Percentiles rank a stretch among this genome's conserved stretches.
Conservation (phyloP, 2,888 invertebrate genomes). For the Pantelozetes paolii region DNA sequence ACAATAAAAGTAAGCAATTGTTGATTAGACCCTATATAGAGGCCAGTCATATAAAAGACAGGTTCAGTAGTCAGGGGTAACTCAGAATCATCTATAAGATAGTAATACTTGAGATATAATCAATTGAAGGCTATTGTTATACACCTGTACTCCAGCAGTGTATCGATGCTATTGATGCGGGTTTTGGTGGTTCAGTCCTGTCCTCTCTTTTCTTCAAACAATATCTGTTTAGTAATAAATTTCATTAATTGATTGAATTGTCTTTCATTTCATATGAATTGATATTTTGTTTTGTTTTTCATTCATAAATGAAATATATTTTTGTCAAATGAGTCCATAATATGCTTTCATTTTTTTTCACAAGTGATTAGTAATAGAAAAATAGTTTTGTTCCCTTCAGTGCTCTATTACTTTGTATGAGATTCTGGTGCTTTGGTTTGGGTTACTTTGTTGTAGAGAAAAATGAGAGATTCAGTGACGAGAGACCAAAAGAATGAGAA, state of each 20-base stretch:
- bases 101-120: neutral
- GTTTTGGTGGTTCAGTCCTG: neutral
- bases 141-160: slow-evolving; percentile 23
- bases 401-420: neutral
- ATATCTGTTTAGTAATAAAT: no score
- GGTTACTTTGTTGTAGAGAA: slow-evolving; percentile 30
- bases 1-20: slow-evolving; percentile 28
- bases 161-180: neutral
- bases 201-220: no score
- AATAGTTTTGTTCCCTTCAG: neutral
- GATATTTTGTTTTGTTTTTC: no score
- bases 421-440: neutral
- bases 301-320: no score
- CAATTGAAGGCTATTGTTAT: slow-evolving; percentile 16
- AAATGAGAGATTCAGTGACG: slow-evolving; percentile 15
- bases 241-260: no score
- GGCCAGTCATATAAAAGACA: neutral
- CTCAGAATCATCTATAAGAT: slow-evolving; percentile 27
- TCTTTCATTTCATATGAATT: no score
- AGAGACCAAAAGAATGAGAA: slow-evolving; percentile 23
- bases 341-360: neutral
- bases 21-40: slow-evolving; percentile 30
- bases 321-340: neutral
- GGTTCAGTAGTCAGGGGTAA: slow-evolving; percentile 28
- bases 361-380: slow-evolving; percentile 5